These are phyloP conservation scores for Capitulum mitella DNA, from an alignment of 2,888 invertebrate species.

Conservation along the genomic window DNA sequence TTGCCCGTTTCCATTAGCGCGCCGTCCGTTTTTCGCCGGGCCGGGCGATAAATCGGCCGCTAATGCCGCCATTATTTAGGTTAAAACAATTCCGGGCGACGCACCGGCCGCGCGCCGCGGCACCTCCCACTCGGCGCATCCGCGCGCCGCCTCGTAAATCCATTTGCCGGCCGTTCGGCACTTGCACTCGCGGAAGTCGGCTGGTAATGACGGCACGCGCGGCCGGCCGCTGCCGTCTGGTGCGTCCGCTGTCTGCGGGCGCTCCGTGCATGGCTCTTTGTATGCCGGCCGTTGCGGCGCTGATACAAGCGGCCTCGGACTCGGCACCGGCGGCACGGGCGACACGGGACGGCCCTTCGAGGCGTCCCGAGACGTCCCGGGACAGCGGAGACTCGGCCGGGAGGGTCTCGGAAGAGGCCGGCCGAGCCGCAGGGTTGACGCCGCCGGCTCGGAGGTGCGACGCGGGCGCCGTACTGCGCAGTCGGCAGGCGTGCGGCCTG, in stretches of 20 bases:
- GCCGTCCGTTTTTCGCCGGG: background rate
- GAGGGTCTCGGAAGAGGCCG: too few relatives aligned
- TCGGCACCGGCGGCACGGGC: too few relatives aligned
- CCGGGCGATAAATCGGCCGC: background rate
- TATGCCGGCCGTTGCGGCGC: background rate
- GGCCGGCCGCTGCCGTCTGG: background rate
- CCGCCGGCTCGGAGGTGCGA: too few relatives aligned
- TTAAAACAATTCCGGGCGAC: background rate
- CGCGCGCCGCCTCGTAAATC: background rate
- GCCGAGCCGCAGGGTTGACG: too few relatives aligned
- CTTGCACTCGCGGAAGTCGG: background rate
- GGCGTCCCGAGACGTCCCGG: too few relatives aligned
- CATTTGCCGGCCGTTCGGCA: background rate
- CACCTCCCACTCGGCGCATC: background rate
- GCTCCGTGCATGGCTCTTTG: background rate
- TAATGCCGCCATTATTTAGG: constrained; percentile 8
- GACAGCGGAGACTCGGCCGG: too few relatives aligned
- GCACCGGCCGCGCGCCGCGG: background rate
- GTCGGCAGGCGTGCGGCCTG: too few relatives aligned
- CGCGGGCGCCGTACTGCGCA: too few relatives aligned
- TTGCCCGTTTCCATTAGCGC: constrained; percentile 10
- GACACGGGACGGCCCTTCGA: too few relatives aligned
- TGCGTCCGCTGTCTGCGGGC: background rate
- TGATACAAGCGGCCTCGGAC: too few relatives aligned
- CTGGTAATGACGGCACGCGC: background rate